These are phyloP conservation scores for Saguinus imperator DNA, from an alignment of 2,113 vertebrate species.

Conservation along the genomic window DNA sequence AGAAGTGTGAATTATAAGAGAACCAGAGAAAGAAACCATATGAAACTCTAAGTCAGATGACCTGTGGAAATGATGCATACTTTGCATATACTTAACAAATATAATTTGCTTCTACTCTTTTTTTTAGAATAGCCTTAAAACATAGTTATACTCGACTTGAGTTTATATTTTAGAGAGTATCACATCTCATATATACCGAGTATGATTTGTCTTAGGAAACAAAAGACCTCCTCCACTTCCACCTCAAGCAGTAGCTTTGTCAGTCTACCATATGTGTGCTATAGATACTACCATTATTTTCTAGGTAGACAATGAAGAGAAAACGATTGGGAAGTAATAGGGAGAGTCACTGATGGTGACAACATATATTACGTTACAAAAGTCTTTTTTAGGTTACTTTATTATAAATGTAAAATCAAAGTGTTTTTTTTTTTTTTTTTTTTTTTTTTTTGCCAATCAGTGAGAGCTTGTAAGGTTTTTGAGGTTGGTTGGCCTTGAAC, in stretches of 20 bases:
- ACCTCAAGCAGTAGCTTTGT: background rate
- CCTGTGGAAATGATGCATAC: background rate
- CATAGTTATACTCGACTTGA: too few relatives aligned
- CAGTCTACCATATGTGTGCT: too few relatives aligned
- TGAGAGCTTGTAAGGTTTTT: too few relatives aligned
- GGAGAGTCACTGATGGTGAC: background rate
- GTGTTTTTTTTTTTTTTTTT: background rate
- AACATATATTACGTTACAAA: background rate
- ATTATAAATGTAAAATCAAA: background rate
- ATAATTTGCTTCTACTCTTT: background rate
- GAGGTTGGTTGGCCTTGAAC: too few relatives aligned
- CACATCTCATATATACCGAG: background rate
- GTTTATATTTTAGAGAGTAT: background rate
- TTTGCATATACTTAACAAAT: background rate
- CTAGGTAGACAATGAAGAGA: background rate
- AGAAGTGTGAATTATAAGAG: background rate
- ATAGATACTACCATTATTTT: background rate
- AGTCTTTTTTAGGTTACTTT: background rate
- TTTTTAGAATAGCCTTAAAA: background rate
- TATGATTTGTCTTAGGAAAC: background rate
- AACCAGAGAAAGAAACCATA: background rate
- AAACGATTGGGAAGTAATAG: background rate
- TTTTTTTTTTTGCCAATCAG: background rate
- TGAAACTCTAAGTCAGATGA: background rate
- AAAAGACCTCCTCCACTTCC: background rate